phyloP scores from a whole-genome alignment of 2,888 invertebrate species.

The Leucoma salicis region DNA sequence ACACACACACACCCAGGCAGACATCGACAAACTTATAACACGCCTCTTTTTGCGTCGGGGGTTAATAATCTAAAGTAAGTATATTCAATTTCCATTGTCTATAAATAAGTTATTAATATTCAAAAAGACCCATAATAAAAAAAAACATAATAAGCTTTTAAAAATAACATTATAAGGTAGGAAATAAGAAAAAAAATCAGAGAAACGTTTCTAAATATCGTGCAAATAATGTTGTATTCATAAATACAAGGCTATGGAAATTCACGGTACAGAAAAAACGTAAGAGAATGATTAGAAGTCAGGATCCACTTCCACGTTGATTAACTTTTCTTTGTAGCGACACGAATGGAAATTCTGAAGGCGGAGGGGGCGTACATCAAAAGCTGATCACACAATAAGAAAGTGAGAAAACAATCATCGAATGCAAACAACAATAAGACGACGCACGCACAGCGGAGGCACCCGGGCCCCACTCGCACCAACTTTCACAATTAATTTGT shows the following conservation, averaged over 20 bases:
- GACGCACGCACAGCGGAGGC: slow-evolving; percentile 16
- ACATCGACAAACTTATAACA: too few relatives aligned
- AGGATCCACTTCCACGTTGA: slow-evolving; percentile 23
- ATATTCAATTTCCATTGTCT: too few relatives aligned
- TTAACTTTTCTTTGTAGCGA: slow-evolving; percentile 34
- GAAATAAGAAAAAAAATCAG: background rate
- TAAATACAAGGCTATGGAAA: slow-evolving; percentile 24
- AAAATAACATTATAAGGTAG: background rate
- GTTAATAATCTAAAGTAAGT: too few relatives aligned
- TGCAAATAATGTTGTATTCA: slow-evolving; percentile 22
- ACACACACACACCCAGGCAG: too few relatives aligned
- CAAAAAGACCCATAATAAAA: background rate
- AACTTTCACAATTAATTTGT: slow-evolving; percentile 41
- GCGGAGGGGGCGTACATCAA: slow-evolving; percentile 25
- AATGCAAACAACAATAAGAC: slow-evolving; percentile 28
- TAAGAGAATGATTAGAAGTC: slow-evolving; percentile 30
- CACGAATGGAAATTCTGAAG: slow-evolving; percentile 31
- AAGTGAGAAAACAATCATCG: slow-evolving; percentile 34
- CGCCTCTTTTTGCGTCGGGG: too few relatives aligned
- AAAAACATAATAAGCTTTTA: background rate
- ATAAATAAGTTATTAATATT: background rate
- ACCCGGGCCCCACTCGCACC: slow-evolving; percentile 2
- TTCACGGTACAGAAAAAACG: slow-evolving; percentile 26
- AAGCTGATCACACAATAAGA: slow-evolving; percentile 36
- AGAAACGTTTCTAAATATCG: background rate